Conservation (phyloP, 2,113 vertebrate species). For the Amia ocellicauda region DNA sequence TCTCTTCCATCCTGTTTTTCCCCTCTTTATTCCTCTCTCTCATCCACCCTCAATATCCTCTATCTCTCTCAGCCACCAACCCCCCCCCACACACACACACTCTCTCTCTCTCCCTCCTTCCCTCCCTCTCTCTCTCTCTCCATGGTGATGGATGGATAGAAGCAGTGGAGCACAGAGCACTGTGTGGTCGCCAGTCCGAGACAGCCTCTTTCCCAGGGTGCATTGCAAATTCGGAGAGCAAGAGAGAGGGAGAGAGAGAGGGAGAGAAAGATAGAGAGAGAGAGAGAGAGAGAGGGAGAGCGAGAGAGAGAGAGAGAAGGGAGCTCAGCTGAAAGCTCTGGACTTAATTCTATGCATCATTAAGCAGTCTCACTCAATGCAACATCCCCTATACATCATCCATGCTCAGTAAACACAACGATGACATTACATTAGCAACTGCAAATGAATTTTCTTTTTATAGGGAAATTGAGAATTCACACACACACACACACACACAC, state of each 20-base stretch:
- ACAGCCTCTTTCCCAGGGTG: constrained; percentile 52
- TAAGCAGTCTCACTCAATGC: constrained; percentile 94
- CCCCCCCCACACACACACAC: not conserved
- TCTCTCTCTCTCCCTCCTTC: constrained; percentile 11
- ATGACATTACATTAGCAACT: constrained; percentile 97
- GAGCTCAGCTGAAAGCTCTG: constrained; percentile 94
- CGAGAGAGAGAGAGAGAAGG: constrained; percentile 55
- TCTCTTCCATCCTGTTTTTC: constrained; percentile 19
- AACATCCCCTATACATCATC: constrained; percentile 97
- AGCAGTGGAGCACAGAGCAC: constrained; percentile 65
- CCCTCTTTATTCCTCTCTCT: constrained; percentile 1
- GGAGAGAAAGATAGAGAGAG: constrained; percentile 34
- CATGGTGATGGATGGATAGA: constrained; percentile 69
- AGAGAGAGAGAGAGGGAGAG: constrained; percentile 22
- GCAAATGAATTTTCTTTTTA: constrained; percentile 98
- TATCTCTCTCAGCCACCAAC: constrained; percentile 10
- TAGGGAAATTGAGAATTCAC: constrained; percentile 89
- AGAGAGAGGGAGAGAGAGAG: constrained; percentile 43
- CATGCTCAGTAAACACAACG: constrained; percentile 95
- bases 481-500: constrained; percentile 23
- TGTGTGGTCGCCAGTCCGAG: constrained; percentile 68
- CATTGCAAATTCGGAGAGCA: constrained; percentile 35
- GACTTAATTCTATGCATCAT: constrained; percentile 98
- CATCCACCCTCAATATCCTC: constrained; percentile 23
- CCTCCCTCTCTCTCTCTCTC: constrained; percentile 39